A percentile compares a stretch with the other conserved stretches of the same genome.
These are phyloP conservation scores for Myzus persicae DNA, from an alignment of 1,140 invertebrate genomes.

Conservation along the genomic window DNA sequence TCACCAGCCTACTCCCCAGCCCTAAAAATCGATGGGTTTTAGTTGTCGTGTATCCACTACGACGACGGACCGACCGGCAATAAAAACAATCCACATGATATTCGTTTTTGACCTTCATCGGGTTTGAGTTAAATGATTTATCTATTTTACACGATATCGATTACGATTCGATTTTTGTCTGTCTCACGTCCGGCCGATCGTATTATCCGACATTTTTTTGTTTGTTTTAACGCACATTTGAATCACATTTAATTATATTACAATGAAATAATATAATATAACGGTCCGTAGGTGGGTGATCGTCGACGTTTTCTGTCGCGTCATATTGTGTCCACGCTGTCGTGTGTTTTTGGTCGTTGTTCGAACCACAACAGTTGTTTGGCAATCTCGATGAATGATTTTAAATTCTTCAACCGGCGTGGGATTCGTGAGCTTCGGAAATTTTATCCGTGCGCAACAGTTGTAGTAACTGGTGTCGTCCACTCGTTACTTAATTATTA, in stretches of 20 bases:
- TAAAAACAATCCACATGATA: neutral
- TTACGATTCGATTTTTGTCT: neutral
- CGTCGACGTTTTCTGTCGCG: neutral
- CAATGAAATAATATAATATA: neutral
- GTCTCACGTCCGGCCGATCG: neutral
- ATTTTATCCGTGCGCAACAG: neutral
- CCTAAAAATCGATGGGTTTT: neutral
- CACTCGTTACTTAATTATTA: neutral
- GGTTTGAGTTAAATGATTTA: too few species aligned
- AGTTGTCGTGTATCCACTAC: neutral
- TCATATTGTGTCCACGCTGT: neutral
- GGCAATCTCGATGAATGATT: neutral
- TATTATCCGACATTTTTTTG: neutral
- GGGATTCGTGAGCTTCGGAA: neutral
- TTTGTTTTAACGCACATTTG: too few species aligned
- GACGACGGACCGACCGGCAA: too few species aligned
- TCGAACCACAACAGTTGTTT: neutral
- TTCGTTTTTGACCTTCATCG: too few species aligned
- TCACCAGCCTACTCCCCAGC: neutral
- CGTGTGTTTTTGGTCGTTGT: neutral
- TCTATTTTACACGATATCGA: neutral
- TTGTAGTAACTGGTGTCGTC: neutral
- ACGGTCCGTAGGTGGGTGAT: neutral
- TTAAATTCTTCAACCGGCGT: too few species aligned
- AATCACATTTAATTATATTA: too few species aligned